Conservation (phyloP, 2,888 invertebrate species). For the Chironomus tentans region DNA sequence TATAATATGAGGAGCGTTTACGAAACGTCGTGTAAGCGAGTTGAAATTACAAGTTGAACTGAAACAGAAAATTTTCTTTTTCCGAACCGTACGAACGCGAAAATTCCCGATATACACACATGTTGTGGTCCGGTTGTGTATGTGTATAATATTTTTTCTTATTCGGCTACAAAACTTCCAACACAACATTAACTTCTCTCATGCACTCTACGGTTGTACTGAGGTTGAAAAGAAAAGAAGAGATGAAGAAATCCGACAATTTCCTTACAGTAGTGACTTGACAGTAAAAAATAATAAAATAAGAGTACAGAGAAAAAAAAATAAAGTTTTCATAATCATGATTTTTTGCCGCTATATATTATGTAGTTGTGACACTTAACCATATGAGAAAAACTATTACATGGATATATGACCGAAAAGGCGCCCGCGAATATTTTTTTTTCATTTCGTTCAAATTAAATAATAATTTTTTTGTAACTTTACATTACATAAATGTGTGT, state of each 20-base stretch:
- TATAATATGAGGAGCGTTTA: conserved; percentile 13
- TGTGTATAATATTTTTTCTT: too few relatives aligned
- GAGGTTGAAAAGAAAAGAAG: background rate
- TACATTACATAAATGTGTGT: background rate
- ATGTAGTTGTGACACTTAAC: background rate
- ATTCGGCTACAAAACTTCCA: background rate
- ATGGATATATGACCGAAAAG: background rate
- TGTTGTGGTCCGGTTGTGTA: background rate
- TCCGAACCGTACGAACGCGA: conserved; percentile 14
- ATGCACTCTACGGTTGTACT: background rate
- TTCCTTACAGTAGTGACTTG: conserved; percentile 25
- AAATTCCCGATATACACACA: background rate
- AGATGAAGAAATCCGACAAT: conserved; percentile 9
- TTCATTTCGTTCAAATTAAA: too few relatives aligned
- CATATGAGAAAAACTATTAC: background rate
- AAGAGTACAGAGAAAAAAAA: too few relatives aligned
- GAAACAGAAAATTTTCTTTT: conserved; percentile 26
- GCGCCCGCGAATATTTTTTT: too few relatives aligned
- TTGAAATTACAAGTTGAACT: conserved; percentile 21
- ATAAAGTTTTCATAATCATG: too few relatives aligned
- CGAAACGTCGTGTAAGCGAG: conserved; percentile 15
- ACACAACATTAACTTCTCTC: background rate
- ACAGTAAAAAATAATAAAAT: background rate
- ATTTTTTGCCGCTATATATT: background rate
- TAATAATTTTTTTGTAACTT: background rate